A percentile compares a stretch with the other conserved stretches of the same genome.
Conservation (phyloP, 2,113 vertebrate genomes). For the Solea senegalensis region DNA sequence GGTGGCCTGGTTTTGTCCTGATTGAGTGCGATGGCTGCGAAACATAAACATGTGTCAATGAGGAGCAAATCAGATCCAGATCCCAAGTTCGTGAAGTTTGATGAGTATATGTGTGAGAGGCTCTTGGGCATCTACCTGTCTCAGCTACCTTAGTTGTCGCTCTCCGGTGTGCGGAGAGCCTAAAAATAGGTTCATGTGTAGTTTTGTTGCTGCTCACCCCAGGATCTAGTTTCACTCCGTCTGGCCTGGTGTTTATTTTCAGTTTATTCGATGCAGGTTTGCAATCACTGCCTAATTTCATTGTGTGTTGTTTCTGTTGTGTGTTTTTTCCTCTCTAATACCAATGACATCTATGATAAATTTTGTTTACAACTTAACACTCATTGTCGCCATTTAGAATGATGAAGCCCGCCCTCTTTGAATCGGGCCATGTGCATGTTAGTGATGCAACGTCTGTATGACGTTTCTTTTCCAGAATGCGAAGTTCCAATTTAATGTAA, state of each 20-base stretch:
- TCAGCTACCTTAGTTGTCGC: conserved; percentile 30
- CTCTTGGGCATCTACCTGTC: conserved; percentile 33
- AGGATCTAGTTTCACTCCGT: conserved; percentile 61
- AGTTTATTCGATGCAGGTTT: conserved; percentile 64
- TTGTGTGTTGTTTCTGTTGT: conserved; percentile 40
- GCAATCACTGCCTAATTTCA: conserved; percentile 72
- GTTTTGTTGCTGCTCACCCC: conserved; percentile 20
- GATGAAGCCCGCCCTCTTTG: neutral
- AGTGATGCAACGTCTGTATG: conserved; percentile 59
- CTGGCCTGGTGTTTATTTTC: conserved; percentile 65
- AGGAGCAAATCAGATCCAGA: conserved; percentile 42
- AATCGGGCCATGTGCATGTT: conserved; percentile 33
- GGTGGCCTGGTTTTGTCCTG: conserved; percentile 68
- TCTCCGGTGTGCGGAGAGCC: conserved; percentile 22
- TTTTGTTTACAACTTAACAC: conserved; percentile 61
- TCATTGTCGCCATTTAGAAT: conserved; percentile 55
- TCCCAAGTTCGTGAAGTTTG: conserved; percentile 12
- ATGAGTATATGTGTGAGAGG: neutral
- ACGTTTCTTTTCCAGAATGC: conserved; percentile 64
- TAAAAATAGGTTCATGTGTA: conserved; percentile 56
- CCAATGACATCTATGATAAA: conserved; percentile 62
- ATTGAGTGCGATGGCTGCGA: conserved; percentile 63
- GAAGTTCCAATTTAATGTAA: conserved; percentile 78
- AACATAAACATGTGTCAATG: conserved; percentile 59
- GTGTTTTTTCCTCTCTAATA: conserved; percentile 19